Conservation (phyloP, 2,888 invertebrate species). For the Isotomurus palustris region DNA sequence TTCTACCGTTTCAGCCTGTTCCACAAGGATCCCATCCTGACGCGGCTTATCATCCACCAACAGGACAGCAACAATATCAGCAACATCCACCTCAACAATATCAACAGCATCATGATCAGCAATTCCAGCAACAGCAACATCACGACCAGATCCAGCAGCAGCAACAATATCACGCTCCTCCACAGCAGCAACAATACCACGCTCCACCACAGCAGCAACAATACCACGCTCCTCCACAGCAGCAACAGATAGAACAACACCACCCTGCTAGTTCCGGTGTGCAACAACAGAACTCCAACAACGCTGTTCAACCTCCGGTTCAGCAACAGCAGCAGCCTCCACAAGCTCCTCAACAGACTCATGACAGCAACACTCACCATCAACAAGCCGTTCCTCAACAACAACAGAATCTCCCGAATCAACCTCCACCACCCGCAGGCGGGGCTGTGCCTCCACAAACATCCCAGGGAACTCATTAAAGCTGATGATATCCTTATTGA, state of each 20-base stretch:
- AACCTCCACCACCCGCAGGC: conserved; percentile 7
- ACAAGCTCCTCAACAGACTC: neutral
- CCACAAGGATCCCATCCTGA: conserved; percentile 47
- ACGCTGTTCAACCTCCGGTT: neutral
- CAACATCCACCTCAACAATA: conserved; percentile 47
- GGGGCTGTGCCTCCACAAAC: neutral
- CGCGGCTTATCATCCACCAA: conserved; percentile 46
- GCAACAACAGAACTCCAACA: conserved; percentile 1
- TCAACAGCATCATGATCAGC: conserved; percentile 48
- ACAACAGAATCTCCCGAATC: conserved; percentile 18
- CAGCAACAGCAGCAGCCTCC: conserved; percentile 1
- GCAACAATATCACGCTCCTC: conserved; percentile 21
- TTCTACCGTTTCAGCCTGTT: conserved; percentile 45
- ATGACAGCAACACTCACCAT: neutral
- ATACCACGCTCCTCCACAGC: conserved; percentile 26
- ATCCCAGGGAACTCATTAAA: conserved; percentile 9
- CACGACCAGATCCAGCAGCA: conserved; percentile 36
- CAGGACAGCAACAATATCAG: conserved; percentile 46
- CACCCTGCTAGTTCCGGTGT: neutral
- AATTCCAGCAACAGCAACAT: conserved; percentile 47
- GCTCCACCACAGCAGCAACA: conserved; percentile 23
- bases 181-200: conserved; percentile 19
- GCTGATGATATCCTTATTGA: too few relatives aligned
- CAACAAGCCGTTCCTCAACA: conserved; percentile 2
- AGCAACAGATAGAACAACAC: conserved; percentile 15